phyloP scores from a whole-genome alignment of 2,797 vertebrate genomes.

The Cossypha polioptera region DNA sequence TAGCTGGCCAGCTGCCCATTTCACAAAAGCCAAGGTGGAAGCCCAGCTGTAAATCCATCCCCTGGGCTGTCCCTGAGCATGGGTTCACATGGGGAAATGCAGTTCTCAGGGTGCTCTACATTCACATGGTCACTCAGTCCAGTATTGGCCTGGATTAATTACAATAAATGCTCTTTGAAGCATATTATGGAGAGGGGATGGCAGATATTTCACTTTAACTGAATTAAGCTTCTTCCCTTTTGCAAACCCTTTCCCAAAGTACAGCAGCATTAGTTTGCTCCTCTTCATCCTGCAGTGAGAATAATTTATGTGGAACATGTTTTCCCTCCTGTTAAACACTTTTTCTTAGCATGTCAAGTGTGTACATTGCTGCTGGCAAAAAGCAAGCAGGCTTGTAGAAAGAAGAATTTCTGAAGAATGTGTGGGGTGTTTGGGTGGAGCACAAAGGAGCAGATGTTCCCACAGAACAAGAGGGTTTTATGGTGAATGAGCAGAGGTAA shows the following conservation, averaged over 20 bases:
- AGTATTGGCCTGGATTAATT: background rate
- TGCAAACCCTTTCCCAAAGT: background rate
- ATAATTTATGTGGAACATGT: background rate
- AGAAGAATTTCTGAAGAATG: slow-evolving; percentile 64
- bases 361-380: slow-evolving; percentile 60
- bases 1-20: background rate
- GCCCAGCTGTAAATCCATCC: background rate
- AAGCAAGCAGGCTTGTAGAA: slow-evolving; percentile 42
- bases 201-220: background rate
- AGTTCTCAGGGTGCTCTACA: background rate
- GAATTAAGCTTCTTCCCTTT: background rate
- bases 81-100: background rate
- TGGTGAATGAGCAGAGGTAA: slow-evolving; percentile 47
- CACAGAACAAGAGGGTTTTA: slow-evolving; percentile 57
- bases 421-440: slow-evolving; percentile 61
- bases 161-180: background rate
- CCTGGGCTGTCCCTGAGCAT: background rate
- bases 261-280: background rate
- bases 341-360: background rate
- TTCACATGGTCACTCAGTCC: background rate
- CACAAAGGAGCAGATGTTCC: slow-evolving; percentile 58
- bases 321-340: background rate
- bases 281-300: background rate
- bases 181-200: background rate
- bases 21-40: background rate